A percentile compares a stretch with the other conserved stretches of the same genome.
Evolutionary conservation across 1,140 invertebrate genomes (phyloP).

Genomic region (Sipha flava): DNA sequence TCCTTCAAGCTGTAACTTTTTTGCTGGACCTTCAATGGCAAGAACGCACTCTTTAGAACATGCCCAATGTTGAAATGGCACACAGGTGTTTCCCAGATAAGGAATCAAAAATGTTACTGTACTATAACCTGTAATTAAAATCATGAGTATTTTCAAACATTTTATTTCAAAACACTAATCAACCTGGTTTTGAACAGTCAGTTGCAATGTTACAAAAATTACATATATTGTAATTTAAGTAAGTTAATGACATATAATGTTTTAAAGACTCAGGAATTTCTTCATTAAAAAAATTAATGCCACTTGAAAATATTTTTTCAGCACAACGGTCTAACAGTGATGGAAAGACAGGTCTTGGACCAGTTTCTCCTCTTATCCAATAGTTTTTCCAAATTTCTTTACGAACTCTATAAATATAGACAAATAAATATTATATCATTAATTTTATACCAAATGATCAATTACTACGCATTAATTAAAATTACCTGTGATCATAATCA

Average conservation of each 20-base stretch:
- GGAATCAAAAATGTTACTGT: slow-evolving; percentile 50
- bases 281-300: slow-evolving; percentile 16
- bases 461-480: too few relatives aligned
- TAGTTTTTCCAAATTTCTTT: slow-evolving; percentile 22
- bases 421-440: background rate
- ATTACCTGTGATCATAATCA: slow-evolving; percentile 47
- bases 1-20: slow-evolving; percentile 43
- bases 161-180: background rate
- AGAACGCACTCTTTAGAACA: slow-evolving; percentile 46
- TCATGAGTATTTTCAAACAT: background rate
- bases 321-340: background rate
- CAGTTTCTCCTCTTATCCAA: background rate
- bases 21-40: slow-evolving; percentile 47
- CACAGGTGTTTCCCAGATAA: slow-evolving; percentile 50
- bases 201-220: slow-evolving; percentile 6
- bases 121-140: slow-evolving; percentile 45
- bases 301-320: slow-evolving; percentile 18
- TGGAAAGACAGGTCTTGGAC: background rate
- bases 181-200: slow-evolving; percentile 22
- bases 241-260: slow-evolving; percentile 16
- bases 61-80: slow-evolving; percentile 50
- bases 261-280: slow-evolving; percentile 18
- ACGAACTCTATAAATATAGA: slow-evolving; percentile 32
- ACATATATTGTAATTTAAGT: slow-evolving; percentile 23
- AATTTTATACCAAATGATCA: background rate